A percentile compares a stretch with the other conserved stretches of the same genome.
phyloP scores from a whole-genome alignment of 2,888 invertebrate genomes.

The Agrotis ipsilon region DNA sequence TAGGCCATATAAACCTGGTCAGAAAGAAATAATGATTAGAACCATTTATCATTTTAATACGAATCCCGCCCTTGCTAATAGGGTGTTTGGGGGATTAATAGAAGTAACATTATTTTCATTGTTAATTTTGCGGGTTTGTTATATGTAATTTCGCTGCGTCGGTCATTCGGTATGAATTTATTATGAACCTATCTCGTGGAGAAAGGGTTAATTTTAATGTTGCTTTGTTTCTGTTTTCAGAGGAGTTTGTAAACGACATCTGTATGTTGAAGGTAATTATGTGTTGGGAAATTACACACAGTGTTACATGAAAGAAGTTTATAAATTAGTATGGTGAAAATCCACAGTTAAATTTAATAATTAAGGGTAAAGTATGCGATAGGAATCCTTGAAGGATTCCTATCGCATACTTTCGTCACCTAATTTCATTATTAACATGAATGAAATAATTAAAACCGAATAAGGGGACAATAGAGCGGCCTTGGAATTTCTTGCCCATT shows the following conservation, averaged over 20 bases:
- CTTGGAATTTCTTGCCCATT: too few relatives aligned
- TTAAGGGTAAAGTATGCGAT: too few relatives aligned
- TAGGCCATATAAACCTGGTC: constrained; percentile 69
- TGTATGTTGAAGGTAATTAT: neutral
- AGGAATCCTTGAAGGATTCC: too few relatives aligned
- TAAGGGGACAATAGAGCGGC: too few relatives aligned
- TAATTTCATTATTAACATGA: too few relatives aligned
- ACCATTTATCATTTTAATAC: constrained; percentile 90
- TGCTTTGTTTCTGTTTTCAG: constrained; percentile 58
- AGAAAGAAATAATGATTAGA: constrained; percentile 84
- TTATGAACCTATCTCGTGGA: constrained; percentile 67
- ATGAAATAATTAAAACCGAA: too few relatives aligned
- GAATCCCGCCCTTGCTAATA: constrained; percentile 87
- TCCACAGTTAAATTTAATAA: too few relatives aligned
- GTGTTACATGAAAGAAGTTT: too few relatives aligned
- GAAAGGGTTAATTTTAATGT: constrained; percentile 66
- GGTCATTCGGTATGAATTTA: constrained; percentile 73
- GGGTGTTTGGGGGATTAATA: constrained; percentile 88
- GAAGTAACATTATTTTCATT: constrained; percentile 87
- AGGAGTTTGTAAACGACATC: constrained; percentile 13
- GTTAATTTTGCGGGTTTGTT: constrained; percentile 86
- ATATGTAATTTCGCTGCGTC: constrained; percentile 74
- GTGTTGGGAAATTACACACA: neutral
- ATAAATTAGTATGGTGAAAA: too few relatives aligned
- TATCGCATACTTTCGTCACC: too few relatives aligned